These are phyloP conservation scores for Trichogramma evanescens DNA, from an alignment of 2,888 invertebrate genomes.

Conservation along the genomic window DNA sequence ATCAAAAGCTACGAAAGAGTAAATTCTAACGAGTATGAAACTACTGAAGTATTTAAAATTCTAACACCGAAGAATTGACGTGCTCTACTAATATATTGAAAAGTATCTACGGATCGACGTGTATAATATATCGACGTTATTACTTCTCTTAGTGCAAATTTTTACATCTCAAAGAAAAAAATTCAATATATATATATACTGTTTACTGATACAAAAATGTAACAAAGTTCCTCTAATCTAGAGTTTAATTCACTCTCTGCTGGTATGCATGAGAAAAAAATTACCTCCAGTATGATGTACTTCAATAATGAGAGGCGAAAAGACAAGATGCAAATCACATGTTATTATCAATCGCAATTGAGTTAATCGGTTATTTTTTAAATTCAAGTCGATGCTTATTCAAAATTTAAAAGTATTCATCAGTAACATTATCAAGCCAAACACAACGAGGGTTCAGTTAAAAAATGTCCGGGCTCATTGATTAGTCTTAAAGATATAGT, in stretches of 20 bases:
- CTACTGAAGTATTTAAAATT: too few relatives aligned
- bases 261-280: constrained; percentile 25
- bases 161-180: too few relatives aligned
- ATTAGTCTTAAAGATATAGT: too few relatives aligned
- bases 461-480: too few relatives aligned
- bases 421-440: neutral
- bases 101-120: constrained; percentile 5
- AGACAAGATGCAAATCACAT: constrained; percentile 33
- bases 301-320: constrained; percentile 34
- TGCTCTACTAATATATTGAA: too few relatives aligned
- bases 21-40: too few relatives aligned
- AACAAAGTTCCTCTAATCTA: constrained; percentile 8
- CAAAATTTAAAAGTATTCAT: neutral
- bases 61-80: too few relatives aligned
- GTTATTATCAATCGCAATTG: neutral
- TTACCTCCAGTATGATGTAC: constrained; percentile 41
- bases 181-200: too few relatives aligned
- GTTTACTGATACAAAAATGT: too few relatives aligned
- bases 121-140: constrained; percentile 5
- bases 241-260: constrained; percentile 12
- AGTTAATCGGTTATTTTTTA: neutral
- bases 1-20: too few relatives aligned
- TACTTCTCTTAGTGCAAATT: too few relatives aligned
- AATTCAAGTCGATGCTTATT: constrained; percentile 8
- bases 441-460: too few relatives aligned